A percentile compares a stretch with the other conserved stretches of the same genome.
These are phyloP conservation scores for Perca flavescens DNA, from an alignment of 2,113 vertebrate genomes.

Conservation along the genomic window DNA sequence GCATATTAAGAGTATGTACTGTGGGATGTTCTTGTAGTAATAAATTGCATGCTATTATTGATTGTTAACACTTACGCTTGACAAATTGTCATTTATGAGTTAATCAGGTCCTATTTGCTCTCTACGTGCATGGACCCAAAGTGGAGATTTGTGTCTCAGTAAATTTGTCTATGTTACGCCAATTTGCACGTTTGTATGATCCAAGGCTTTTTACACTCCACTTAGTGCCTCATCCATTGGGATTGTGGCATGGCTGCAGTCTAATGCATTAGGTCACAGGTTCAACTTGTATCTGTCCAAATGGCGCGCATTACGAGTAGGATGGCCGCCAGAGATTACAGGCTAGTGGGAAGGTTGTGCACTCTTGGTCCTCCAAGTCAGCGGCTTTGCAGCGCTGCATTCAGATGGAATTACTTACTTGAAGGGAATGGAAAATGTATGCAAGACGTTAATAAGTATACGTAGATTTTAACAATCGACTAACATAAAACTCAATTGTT, in stretches of 20 bases:
- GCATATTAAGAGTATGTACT: background rate
- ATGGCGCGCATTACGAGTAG: constrained; percentile 16
- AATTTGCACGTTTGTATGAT: background rate
- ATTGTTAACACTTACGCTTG: background rate
- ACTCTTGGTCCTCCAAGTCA: background rate
- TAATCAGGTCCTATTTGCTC: background rate
- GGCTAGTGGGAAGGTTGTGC: background rate
- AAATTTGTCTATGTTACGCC: background rate
- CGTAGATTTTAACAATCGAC: background rate
- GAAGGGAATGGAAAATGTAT: background rate
- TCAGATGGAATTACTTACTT: constrained; percentile 5
- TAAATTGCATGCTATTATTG: background rate
- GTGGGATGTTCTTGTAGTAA: background rate
- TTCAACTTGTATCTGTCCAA: constrained; percentile 50
- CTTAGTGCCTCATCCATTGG: constrained; percentile 12
- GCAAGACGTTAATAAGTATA: too few species aligned
- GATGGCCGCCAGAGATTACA: constrained; percentile 23
- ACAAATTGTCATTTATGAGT: background rate
- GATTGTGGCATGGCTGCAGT: constrained; percentile 6
- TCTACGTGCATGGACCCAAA: background rate
- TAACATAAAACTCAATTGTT: background rate
- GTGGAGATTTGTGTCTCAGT: background rate
- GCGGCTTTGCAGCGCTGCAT: background rate
- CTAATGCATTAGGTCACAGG: constrained; percentile 47
- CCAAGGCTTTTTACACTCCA: constrained; percentile 13